Conservation (phyloP, 1,140 invertebrate genomes). For the Hestina assimilis region DNA sequence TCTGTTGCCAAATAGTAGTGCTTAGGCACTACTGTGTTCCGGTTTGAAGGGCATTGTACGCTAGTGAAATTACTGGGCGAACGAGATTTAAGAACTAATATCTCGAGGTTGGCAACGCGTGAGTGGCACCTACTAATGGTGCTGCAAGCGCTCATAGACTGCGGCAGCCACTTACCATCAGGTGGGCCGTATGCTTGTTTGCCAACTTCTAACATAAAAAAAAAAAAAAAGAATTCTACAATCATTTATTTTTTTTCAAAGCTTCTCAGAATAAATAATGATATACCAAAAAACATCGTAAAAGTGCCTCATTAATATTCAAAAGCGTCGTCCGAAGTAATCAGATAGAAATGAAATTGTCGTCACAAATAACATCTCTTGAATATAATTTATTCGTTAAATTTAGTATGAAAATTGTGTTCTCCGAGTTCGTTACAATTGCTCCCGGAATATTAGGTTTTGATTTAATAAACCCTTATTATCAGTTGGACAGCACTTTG, state of each 20-base stretch:
- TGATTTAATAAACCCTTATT: too few species aligned
- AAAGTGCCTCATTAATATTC: slow-evolving; percentile 43
- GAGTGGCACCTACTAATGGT: too few species aligned
- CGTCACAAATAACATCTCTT: slow-evolving; percentile 43
- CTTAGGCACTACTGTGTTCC: too few species aligned
- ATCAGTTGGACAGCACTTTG: too few species aligned
- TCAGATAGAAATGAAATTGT: slow-evolving; percentile 50
- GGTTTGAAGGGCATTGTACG: too few species aligned
- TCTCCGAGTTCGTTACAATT: background rate
- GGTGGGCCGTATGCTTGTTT: too few species aligned
- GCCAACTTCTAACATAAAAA: background rate
- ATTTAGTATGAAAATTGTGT: slow-evolving; percentile 1
- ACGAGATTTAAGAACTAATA: too few species aligned
- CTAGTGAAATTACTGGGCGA: too few species aligned
- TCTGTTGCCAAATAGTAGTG: too few species aligned
- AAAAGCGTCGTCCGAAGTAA: slow-evolving; percentile 34
- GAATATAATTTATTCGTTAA: slow-evolving; percentile 30
- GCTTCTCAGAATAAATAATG: slow-evolving; percentile 26
- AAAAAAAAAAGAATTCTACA: background rate
- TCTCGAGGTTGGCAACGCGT: too few species aligned
- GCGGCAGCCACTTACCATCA: too few species aligned
- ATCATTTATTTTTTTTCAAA: slow-evolving; percentile 13
- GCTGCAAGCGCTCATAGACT: too few species aligned
- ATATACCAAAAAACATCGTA: slow-evolving; percentile 25
- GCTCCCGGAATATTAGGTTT: background rate